Percentiles rank a stretch among this genome's conserved stretches.
Conservation (phyloP, 2,113 vertebrate species). For the Tauraco erythrolophus region DNA sequence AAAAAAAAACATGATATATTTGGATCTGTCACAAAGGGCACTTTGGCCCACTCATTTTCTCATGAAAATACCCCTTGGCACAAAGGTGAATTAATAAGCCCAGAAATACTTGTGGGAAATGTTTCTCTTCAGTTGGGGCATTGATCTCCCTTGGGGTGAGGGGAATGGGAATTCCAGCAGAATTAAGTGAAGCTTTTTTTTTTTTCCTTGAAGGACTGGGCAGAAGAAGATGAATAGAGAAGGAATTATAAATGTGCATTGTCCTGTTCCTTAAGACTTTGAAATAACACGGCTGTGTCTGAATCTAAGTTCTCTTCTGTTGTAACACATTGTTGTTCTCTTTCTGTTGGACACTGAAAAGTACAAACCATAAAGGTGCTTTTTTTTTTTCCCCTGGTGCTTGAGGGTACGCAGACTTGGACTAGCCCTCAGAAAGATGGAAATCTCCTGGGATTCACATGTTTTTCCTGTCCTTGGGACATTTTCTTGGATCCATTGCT, state of each 20-base stretch:
- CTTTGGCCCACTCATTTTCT: constrained; percentile 1
- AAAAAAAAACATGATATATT: not conserved
- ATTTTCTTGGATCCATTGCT: not conserved
- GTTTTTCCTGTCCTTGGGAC: not conserved
- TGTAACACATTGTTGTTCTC: no score
- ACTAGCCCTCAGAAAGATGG: not conserved
- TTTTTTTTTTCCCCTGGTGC: not conserved
- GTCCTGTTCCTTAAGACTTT: not conserved
- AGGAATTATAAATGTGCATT: not conserved
- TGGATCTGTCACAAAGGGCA: not conserved
- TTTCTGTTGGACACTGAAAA: not conserved
- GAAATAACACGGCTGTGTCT: not conserved
- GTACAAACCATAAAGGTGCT: not conserved
- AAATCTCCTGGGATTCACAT: not conserved
- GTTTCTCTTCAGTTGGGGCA: not conserved
- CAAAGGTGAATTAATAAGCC: not conserved
- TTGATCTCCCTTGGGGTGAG: not conserved
- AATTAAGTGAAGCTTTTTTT: not conserved
- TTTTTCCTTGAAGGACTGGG: not conserved
- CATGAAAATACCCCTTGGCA: not conserved
- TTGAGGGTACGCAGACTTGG: not conserved
- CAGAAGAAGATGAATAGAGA: not conserved
- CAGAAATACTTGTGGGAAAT: not conserved
- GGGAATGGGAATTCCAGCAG: not conserved
- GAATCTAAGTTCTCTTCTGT: not conserved